These are phyloP conservation scores for Scolopax rusticola DNA, from an alignment of 2,797 vertebrate species.

Conservation along the genomic window DNA sequence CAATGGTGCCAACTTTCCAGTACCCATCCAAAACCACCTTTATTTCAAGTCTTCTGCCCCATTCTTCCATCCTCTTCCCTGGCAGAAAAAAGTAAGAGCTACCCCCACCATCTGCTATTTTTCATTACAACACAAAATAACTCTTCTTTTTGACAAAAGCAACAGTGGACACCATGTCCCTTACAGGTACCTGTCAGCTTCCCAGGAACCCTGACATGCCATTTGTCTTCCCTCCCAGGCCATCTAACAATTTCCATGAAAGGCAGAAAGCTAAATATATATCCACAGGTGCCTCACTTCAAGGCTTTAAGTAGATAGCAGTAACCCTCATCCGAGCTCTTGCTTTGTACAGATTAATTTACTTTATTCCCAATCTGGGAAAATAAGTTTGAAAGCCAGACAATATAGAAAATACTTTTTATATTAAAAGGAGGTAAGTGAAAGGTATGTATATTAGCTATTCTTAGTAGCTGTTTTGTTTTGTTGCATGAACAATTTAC, in stretches of 20 bases:
- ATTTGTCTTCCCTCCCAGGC: neutral
- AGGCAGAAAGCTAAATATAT: neutral
- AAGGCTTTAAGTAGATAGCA: neutral
- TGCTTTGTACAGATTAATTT: neutral
- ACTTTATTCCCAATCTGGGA: neutral
- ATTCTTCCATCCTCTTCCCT: neutral
- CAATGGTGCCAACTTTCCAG: neutral
- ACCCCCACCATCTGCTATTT: neutral
- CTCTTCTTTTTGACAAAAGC: neutral
- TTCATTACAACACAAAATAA: neutral
- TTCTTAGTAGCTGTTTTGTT: neutral
- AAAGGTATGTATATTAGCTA: neutral
- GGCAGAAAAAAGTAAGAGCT: neutral
- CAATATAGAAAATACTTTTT: neutral
- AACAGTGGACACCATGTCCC: neutral
- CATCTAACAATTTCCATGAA: neutral
- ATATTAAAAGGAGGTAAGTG: neutral
- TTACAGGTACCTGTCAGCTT: neutral
- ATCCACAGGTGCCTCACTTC: neutral
- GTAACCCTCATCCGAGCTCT: neutral
- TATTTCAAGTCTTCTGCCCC: neutral
- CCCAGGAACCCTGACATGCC: too few species aligned
- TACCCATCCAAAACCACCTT: neutral
- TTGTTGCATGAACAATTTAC: neutral
- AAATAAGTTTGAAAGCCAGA: neutral